These are phyloP conservation scores for Anoura caudifer DNA, from an alignment of 2,113 vertebrate genomes.

Conservation along the genomic window DNA sequence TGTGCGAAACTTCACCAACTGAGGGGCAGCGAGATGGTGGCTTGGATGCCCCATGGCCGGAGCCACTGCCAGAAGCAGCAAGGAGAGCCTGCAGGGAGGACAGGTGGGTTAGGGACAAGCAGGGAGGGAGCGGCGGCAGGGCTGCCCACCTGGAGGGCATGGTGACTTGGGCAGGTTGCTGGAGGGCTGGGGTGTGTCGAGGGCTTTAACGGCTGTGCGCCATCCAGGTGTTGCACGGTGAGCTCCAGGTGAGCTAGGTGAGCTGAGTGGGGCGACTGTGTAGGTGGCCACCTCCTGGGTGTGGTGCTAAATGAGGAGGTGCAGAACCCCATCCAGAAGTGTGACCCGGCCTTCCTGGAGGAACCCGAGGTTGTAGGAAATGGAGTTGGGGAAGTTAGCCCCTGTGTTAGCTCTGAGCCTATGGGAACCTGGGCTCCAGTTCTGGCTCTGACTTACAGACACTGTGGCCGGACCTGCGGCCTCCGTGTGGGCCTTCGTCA, in stretches of 20 bases:
- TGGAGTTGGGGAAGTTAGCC: too few relatives aligned
- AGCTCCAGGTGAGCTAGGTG: neutral
- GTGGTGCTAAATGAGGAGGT: neutral
- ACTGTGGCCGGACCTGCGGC: neutral
- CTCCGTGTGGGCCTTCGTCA: too few relatives aligned
- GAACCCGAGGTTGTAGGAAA: neutral
- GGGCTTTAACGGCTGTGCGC: neutral
- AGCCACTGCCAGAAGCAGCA: conserved; percentile 42
- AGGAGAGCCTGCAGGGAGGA: conserved; percentile 36
- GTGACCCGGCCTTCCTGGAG: neutral
- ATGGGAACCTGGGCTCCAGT: too few relatives aligned
- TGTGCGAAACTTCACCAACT: conserved; percentile 25
- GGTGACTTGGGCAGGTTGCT: too few relatives aligned
- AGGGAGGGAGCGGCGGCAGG: neutral
- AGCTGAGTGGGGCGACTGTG: neutral
- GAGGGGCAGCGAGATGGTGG: neutral
- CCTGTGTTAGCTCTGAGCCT: too few relatives aligned
- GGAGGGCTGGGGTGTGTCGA: rapidly evolving
- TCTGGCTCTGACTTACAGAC: neutral
- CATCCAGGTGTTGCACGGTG: neutral
- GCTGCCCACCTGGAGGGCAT: neutral
- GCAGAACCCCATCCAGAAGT: neutral
- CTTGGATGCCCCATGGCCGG: neutral
- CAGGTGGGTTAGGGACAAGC: neutral
- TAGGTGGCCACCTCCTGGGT: too few relatives aligned